Base-by-base conservation (phyloP, 30 jellyfish, hydroid and myxozoan species). In the Sanderia malayensis region DNA sequence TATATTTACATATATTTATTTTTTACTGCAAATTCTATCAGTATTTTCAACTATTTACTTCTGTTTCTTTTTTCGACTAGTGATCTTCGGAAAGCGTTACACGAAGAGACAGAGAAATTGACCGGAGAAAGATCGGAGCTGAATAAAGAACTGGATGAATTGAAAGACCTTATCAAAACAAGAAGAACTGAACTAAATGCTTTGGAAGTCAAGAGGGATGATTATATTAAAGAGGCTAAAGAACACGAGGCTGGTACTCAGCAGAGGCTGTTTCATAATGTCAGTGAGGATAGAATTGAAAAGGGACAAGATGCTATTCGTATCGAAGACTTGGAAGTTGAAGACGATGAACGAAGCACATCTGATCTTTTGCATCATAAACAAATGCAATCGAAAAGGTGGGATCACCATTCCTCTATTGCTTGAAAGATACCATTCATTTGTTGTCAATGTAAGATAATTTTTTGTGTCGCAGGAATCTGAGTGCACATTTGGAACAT, bases 271-370 rank as follows among this genome's bases (percentile, higher is more conserved):
- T 32, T 13, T 18, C 60, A 41, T 0, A 13, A 6, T 45, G 70
- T n/a, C 11, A 3, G 21, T 19, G 72, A 9, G 20, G 44, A 2
- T 10, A 65, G 45, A 30, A 52, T 0, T 8, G 41, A 0, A 1
- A 37, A 20, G 30, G 55, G 21, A 6, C 68, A 20, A 28, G 73
- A 45, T 1, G 88, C 64, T 19, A 78, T 78, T 44, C 70, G 70
- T 33, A 23, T 78, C 31, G 89, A 78, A 37, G 89, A 78, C 66
- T 45, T 78, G 64, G 82, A 78, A 33, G 74, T 20, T 10, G 31
- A 67, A 18, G 31, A 24, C 10, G 63, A 66, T 66, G 61, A 66
- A 46, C 44, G 13, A 13, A 37, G 13, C 13, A 37, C 13, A 37
- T 13, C 52, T 6, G 52, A 37, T 13, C 13, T 37, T 37, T 37